Evolutionary conservation across 2,113 vertebrate genomes (phyloP).

Genomic region (Grammomys surdaster): DNA sequence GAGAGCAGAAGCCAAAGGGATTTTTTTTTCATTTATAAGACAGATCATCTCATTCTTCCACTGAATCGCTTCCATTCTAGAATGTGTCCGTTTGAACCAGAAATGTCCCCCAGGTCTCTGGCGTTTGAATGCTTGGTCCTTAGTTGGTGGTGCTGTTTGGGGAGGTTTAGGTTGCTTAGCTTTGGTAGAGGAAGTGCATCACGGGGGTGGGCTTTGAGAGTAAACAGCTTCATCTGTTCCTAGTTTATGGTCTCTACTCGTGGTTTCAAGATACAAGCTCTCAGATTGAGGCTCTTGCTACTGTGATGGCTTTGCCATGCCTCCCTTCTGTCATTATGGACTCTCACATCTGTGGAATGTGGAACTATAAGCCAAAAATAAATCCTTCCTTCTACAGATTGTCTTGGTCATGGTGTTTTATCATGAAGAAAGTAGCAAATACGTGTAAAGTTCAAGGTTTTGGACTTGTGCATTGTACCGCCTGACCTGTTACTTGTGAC

Average conservation of each 20-base stretch:
- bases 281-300: neutral
- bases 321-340: neutral
- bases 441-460: neutral
- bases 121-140: neutral
- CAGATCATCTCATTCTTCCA: neutral
- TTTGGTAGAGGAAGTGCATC: neutral
- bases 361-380: neutral
- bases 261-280: neutral
- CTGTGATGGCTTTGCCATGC: neutral
- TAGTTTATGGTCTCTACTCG: neutral
- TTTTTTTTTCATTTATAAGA: neutral
- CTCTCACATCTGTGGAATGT: neutral
- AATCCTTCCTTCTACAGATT: neutral
- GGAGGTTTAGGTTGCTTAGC: neutral
- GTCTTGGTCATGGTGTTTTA: neutral
- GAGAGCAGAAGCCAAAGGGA: neutral
- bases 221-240: no score
- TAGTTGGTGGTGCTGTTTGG: neutral
- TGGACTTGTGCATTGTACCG: no score
- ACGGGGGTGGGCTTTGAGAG: neutral
- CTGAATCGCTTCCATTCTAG: no score
- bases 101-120: neutral
- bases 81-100: neutral
- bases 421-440: neutral
- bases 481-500: neutral